Evolutionary conservation across 2,888 invertebrate genomes (phyloP).

Genomic region (Drosophila seclusa): DNA sequence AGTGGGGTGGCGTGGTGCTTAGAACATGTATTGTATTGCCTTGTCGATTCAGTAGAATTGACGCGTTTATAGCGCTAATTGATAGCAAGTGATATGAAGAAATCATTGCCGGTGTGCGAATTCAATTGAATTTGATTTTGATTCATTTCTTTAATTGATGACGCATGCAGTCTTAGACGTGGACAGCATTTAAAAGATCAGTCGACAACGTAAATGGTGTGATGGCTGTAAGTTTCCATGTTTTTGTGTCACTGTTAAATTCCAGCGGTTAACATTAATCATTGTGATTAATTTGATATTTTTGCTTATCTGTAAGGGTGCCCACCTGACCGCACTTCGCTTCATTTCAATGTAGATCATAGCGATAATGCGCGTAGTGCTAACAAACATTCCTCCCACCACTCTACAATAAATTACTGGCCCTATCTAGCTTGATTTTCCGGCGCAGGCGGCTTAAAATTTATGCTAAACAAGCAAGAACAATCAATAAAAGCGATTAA

Average conservation of each 20-base stretch:
- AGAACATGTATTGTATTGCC: conserved; percentile 32
- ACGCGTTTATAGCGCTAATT: conserved; percentile 59
- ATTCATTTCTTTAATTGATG: conserved; percentile 29
- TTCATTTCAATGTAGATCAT: conserved; percentile 24
- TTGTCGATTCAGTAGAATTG: conserved; percentile 24
- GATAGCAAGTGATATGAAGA: conserved; percentile 62
- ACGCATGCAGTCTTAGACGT: not conserved
- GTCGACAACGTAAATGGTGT: not conserved
- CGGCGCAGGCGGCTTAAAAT: conserved; percentile 42
- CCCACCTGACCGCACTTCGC: conserved; percentile 32
- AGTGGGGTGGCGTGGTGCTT: not conserved
- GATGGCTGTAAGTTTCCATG: not conserved
- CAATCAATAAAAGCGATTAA: conserved; percentile 69
- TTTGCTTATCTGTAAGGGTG: conserved; percentile 36
- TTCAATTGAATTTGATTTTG: conserved; percentile 27
- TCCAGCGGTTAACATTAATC: conserved; percentile 36
- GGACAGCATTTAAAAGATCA: conserved; percentile 15
- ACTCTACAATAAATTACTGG: conserved; percentile 12
- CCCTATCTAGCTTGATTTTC: conserved; percentile 20
- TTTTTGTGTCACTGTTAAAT: not conserved
- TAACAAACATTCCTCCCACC: not conserved
- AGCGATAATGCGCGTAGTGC: conserved; percentile 22
- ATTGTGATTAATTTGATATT: conserved; percentile 43
- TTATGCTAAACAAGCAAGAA: conserved; percentile 55
- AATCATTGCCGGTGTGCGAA: conserved; percentile 10